Evolutionary conservation across 2,113 vertebrate genomes (phyloP), one percentile per base, ranked within the genome.

Genomic region (Dipodomys stephensi): DNA sequence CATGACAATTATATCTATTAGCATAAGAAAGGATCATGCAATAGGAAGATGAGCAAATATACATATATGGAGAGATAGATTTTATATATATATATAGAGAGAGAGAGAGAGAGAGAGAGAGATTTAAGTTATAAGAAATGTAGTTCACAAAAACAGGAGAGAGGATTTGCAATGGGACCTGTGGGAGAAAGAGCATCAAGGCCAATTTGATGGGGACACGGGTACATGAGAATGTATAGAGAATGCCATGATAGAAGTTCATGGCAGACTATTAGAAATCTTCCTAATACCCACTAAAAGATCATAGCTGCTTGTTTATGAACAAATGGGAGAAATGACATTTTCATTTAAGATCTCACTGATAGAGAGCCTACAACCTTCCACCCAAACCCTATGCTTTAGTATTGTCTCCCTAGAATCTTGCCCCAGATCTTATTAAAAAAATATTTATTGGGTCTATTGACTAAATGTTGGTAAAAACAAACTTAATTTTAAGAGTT

Each of bases 271-370:
- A 60, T 4, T 81, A 49, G 44, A 44, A 62, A 62, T 68, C 53
- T 87, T 84, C 68, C 35, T 71, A 74, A 82, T 46, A 9, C 65
- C 30, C 16, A 82, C 13, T 32, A 12, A 92, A 92, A 90, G 60
- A 93, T 80, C 35, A 73, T 73, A 32, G 18, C 44, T 83, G 28
- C 77, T 83, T 96, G 62, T 72, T 86, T 81, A 81, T 62, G 67
- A 68, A 78, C 20, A 39, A 35, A 73, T 53, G 18, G 60, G 91
- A 87, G 16, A 23, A 71, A 69, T 91, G 84, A 60, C 81, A 95
- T 94, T 92, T 95, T 81, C 91, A 73, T 44, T 73, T 44, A 73
- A 64, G 15, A 69, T 89, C 30, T 86, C 74, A 65, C 69, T 76
- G 53, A 11, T 13, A 73, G 4, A 88, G 4, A 88, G 39, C 6